Evolutionary conservation across 2,797 vertebrate species (phyloP), one percentile per base, ranked within the genome.

Genomic region (Pitangus sulphuratus): DNA sequence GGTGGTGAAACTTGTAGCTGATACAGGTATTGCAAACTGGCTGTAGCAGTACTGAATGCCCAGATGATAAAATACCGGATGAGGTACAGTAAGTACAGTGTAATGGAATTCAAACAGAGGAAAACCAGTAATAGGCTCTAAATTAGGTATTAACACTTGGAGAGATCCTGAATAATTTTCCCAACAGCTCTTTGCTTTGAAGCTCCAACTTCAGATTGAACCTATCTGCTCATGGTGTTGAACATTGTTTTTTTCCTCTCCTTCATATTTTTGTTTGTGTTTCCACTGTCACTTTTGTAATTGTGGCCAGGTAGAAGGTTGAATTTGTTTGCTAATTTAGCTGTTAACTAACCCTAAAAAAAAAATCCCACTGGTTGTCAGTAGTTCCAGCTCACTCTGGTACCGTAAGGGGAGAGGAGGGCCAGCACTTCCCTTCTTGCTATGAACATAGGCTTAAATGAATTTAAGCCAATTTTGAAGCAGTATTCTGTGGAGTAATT

Each of bases 61-160:
- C 56, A 22, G 62, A 47, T 72, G 89, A 90, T 82, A 94, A 72
- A 65, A 75, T 51, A 79, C 37, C 53, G 42, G 74, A 39, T 87
- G 86, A 93, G 30, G 33, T 82, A n/a, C 22, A 16, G 47, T 90
- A 93, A 89, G 71, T 94, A 78, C 89, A 56, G 40, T 35, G 78
- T 90, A 90, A 92, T 87, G 81, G 39, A 87, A 70, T 95, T 97
- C 20, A 76, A 53, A 31, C 42, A 56, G 65, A 70, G 18, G 58
- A 60, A 65, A 81, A 79, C 1, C 42, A 69, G 57, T 72, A 87
- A 57, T 28, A 64, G 83, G 48, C 24, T 90, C 17, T 58, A 91
- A 94, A 44, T 39, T 50, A 53, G 42, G 2, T 64, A 61, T 95
- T 89, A 93, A 78, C n/a, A 45, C 83, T 57, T 57, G 21, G 37